A percentile compares a stretch with the other conserved stretches of the same genome.
phyloP scores from a whole-genome alignment of 2,797 vertebrate species.

The Typhlichthys subterraneus region DNA sequence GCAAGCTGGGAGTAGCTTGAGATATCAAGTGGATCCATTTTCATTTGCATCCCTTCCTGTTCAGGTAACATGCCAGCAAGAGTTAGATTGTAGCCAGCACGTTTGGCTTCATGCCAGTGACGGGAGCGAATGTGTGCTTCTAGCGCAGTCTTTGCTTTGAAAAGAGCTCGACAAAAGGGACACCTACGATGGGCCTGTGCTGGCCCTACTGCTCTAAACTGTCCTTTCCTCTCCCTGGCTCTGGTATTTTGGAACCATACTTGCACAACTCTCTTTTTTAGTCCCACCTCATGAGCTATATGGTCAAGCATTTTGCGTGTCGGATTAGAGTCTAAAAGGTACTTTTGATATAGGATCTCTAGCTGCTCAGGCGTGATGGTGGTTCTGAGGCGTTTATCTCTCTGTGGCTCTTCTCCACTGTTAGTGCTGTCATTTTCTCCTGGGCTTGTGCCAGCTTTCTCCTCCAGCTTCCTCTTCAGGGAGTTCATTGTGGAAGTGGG shows the following conservation, averaged over 20 bases:
- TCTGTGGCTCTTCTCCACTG: conserved; percentile 95
- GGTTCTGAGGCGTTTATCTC: conserved; percentile 96
- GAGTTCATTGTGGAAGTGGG: conserved; percentile 97
- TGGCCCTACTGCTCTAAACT: conserved; percentile 96
- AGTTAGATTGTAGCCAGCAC: conserved; percentile 94
- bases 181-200: conserved; percentile 96
- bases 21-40: conserved; percentile 91
- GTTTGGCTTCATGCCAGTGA: conserved; percentile 98
- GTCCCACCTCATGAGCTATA: conserved; percentile 97
- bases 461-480: conserved; percentile 96
- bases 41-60: conserved; percentile 90
- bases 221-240: conserved; percentile 96
- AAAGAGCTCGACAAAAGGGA: conserved; percentile 96
- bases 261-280: conserved; percentile 98
- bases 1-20: conserved; percentile 86
- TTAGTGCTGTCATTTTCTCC: conserved; percentile 97
- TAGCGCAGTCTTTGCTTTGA: conserved; percentile 98
- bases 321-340: conserved; percentile 96
- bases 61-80: conserved; percentile 91
- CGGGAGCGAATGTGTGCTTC: conserved; percentile 98
- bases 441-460: conserved; percentile 96
- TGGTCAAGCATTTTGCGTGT: conserved; percentile 99
- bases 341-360: conserved; percentile 98
- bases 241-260: conserved; percentile 99
- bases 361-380: conserved; percentile 99